Evolutionary conservation across 2,888 invertebrate species (phyloP), one percentile per base, ranked within the genome.

Genomic region (Trissonchulus sp.): DNA sequence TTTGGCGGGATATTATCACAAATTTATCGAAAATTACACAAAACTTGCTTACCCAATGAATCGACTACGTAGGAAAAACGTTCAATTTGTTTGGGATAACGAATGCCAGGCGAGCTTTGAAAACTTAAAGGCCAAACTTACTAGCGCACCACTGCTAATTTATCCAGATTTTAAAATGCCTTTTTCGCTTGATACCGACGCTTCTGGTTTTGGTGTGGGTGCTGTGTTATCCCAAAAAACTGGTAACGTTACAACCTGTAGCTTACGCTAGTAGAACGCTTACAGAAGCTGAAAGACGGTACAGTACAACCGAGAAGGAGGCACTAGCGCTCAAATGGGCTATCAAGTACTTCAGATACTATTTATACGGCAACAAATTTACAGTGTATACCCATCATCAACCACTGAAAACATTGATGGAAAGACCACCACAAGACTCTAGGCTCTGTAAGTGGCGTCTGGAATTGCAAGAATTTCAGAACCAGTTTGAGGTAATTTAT

Each of bases 391-490:
- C 75, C 0, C 78, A 78, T 65, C 78, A 78, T 63, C 74, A 71
- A 15, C 76, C 78, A 0, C 73, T 78, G 18, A 63, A 68, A 36
- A 63, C 48, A 15, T 60, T 78, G 1, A 33, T 78, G 1, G 31
- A 38, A 3, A 85, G 77, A 78, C 80, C 0, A 62, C 86, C 2
- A 85, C 85, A 76, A 81, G 85, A 3, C 84, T 85, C 86, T 18
- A 76, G 86, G 48, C 76, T 88, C 0, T 84, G 84, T 0, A 76
- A 87, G 62, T 88, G 87, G 87, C 83, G 85, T 0, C 72, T 87
- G 28, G 78, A 81, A n/a, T 75, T 88, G 0, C 85, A 86, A 76
- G 76, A 80, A 1, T 86, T 81, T 75, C 28, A 3, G 8, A 81
- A 34, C 15, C 15, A 86, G 65, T 73, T 87, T 1, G 77, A 80